Evolutionary conservation across 2,113 vertebrate genomes (phyloP).

Genomic region (Dipodomys stephensi): DNA sequence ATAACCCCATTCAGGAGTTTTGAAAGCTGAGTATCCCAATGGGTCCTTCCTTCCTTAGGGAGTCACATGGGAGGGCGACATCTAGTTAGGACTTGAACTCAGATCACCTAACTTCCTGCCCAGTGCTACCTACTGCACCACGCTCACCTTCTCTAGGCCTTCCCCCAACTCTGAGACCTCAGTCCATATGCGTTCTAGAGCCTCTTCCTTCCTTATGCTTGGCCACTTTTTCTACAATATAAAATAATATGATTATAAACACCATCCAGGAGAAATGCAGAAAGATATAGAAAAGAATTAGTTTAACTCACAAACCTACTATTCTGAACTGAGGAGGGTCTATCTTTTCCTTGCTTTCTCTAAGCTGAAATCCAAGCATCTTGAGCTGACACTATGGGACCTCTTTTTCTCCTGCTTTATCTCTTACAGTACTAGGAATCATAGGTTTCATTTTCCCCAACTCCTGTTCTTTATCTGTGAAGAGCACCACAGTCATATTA

Average conservation of each 20-base stretch:
- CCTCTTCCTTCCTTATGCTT: not conserved
- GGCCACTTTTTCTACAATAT: not conserved
- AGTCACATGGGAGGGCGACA: accelerated
- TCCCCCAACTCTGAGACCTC: not conserved
- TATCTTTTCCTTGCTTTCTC: not conserved
- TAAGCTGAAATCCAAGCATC: too few relatives aligned
- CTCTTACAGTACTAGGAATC: not conserved
- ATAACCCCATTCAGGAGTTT: not conserved
- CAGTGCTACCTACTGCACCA: accelerated
- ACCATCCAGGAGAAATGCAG: not conserved
- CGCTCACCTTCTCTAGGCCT: not conserved
- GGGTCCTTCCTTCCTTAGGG: not conserved
- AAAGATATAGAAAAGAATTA: not conserved
- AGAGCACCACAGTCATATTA: slow-evolving; percentile 70
- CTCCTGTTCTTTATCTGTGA: slow-evolving; percentile 56
- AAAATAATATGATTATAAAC: not conserved
- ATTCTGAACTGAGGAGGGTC: not conserved
- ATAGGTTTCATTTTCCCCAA: not conserved
- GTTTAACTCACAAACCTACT: not conserved
- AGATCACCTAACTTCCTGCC: too few relatives aligned
- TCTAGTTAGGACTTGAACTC: not conserved
- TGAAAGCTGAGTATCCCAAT: not conserved
- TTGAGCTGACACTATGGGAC: not conserved
- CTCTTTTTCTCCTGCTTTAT: not conserved
- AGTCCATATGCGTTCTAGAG: not conserved